Percentiles rank a stretch among this genome's conserved stretches.
phyloP scores from a whole-genome alignment of 2,888 invertebrate genomes.

The Norana najaformis region DNA sequence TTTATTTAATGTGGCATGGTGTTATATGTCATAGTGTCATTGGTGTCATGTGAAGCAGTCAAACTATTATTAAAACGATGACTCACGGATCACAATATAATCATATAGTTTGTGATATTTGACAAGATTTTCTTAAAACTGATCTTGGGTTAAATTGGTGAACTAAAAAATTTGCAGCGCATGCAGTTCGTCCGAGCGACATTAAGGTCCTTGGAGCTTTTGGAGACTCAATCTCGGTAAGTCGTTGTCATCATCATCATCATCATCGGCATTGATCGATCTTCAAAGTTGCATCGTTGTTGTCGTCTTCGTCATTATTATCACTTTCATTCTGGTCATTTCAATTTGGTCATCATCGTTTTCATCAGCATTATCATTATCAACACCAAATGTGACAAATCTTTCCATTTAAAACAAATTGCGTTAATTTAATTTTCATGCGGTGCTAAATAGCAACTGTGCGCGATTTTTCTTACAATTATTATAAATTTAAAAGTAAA shows the following conservation, averaged over 20 bases:
- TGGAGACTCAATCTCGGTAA: constrained; percentile 32
- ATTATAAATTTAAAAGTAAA: too few relatives aligned
- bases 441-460: too few relatives aligned
- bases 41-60: background rate
- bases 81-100: too few relatives aligned
- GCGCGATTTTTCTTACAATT: too few relatives aligned
- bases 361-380: constrained; percentile 20
- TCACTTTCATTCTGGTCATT: background rate
- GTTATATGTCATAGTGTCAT: too few relatives aligned
- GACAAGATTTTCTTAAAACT: background rate
- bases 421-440: too few relatives aligned
- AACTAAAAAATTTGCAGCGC: background rate
- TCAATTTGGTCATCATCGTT: constrained; percentile 22
- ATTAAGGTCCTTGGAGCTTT: constrained; percentile 31
- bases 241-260: constrained; percentile 22
- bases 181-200: constrained; percentile 26
- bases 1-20: background rate
- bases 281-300: background rate
- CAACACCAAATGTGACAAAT: background rate
- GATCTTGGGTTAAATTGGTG: background rate
- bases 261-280: background rate
- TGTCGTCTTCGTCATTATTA: background rate
- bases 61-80: background rate
- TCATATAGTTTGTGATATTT: background rate
- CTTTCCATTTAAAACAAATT: background rate